Base-by-base conservation (phyloP, 2,113 vertebrate species). In the Aptenodytes patagonicus region DNA sequence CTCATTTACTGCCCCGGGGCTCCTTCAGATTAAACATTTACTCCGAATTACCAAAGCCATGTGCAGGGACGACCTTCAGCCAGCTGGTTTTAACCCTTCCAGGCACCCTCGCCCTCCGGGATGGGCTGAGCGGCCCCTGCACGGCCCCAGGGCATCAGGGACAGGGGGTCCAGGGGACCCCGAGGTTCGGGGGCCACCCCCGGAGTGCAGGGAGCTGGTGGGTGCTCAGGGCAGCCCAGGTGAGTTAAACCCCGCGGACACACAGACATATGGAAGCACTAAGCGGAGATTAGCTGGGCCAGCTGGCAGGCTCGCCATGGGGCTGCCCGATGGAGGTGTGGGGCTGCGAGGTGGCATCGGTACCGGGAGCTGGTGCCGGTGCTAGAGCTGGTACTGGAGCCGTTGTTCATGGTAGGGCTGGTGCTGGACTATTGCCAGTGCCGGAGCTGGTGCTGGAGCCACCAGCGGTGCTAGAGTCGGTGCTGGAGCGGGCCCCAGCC, bases 21-120 rank as follows among this genome's bases (percentile, higher is more conserved):
- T 91, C 91, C 87, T 94, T 81, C 70, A 57, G 84, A 89, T 95
- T 94, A 87, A 90, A 72, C 54, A 60, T 71, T 95, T 57, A 79
- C 75, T 87, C 52, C 20, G 4, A 96, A 83, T 95, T 95, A 87
- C 66, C 47, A 17, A 49, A 58, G 47, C 84, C 68, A 29, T 29
- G 92, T 36, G 81, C 34, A 10, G 47, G 49, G 60, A 40, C 14
- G 73, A 64, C 68, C 49, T 66, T 44, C 88, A 83, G 10, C 36
- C 3, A 0, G 44, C 8, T n/a, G 61, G 4, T 20, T 87, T 93
- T 91, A 97, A 97, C 90, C 72, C 68, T 85, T 86, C 5, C 81
- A 11, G 17, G 17, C 22, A 16, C 12, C 40, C 5, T 21, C 16
- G 0, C 7, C 31, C 38, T 24, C 21, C 24, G 6, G 42, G 7